Evolutionary conservation across 2,113 vertebrate genomes (phyloP).

Genomic region (Eudyptes chrysolophus): DNA sequence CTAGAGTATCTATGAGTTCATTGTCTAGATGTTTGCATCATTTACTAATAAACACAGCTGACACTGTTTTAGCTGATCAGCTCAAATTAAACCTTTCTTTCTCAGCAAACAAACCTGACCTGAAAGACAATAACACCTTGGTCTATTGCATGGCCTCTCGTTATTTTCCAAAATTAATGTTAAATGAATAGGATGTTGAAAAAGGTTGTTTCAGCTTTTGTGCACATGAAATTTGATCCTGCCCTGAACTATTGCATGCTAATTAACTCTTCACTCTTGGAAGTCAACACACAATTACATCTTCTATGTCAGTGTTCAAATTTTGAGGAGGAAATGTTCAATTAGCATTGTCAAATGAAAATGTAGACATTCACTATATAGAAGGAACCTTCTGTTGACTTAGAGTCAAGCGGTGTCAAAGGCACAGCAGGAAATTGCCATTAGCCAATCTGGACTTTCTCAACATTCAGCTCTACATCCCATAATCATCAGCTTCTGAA

Average conservation of each 20-base stretch:
- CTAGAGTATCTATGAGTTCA: slow-evolving; percentile 15
- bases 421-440: slow-evolving; percentile 67
- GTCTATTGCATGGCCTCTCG: background rate
- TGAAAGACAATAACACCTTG: slow-evolving; percentile 32
- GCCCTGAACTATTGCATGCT: background rate
- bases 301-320: slow-evolving; percentile 23
- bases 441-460: slow-evolving; percentile 71
- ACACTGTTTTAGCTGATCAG: slow-evolving; percentile 39
- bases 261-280: slow-evolving; percentile 58
- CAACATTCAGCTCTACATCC: slow-evolving; percentile 45
- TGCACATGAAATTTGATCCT: background rate
- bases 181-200: background rate
- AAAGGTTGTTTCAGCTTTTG: background rate
- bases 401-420: slow-evolving; percentile 54
- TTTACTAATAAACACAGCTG: slow-evolving; percentile 59
- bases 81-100: slow-evolving; percentile 45
- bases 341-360: slow-evolving; percentile 63
- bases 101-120: slow-evolving; percentile 58
- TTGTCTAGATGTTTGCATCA: slow-evolving; percentile 27
- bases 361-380: slow-evolving; percentile 13
- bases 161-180: slow-evolving; percentile 44
- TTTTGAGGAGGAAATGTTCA: slow-evolving; percentile 50
- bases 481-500: slow-evolving; percentile 45
- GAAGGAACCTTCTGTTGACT: slow-evolving; percentile 64
- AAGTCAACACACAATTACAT: slow-evolving; percentile 41